Conservation (phyloP, 1,140 invertebrate species). For the Drosophila nigrodunni region DNA sequence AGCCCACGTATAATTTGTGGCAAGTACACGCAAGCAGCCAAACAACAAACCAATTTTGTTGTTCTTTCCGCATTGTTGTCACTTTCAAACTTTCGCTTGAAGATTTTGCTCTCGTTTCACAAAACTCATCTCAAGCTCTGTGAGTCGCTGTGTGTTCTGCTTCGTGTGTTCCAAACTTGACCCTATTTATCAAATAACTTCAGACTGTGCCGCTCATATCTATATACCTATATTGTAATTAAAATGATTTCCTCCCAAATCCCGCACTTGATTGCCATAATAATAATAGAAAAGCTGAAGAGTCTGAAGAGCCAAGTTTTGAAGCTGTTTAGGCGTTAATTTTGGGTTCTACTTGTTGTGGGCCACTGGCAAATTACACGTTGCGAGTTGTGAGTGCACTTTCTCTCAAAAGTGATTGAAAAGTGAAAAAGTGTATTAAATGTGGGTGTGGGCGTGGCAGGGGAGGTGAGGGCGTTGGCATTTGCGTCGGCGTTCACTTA, state of each 20-base stretch:
- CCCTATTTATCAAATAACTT: constrained; percentile 29
- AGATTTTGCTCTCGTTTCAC: constrained; percentile 50
- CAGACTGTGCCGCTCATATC: constrained; percentile 14
- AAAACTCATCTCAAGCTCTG: constrained; percentile 5
- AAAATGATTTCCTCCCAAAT: constrained; percentile 53
- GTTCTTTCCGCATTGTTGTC: constrained; percentile 47
- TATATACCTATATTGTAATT: constrained; percentile 57
- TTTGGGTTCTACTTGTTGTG: constrained; percentile 61
- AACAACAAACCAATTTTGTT: constrained; percentile 1
- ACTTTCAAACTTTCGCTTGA: constrained; percentile 76
- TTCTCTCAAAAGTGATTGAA: constrained; percentile 57
- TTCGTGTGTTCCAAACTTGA: constrained; percentile 48
- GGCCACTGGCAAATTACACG: constrained; percentile 65
- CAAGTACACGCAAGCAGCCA: constrained; percentile 18
- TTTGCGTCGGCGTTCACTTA: constrained; percentile 39
- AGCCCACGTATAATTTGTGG: constrained; percentile 1
- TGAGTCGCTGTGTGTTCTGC: constrained; percentile 31
- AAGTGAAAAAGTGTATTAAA: constrained; percentile 39
- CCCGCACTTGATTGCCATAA: constrained; percentile 71
- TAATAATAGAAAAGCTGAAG: constrained; percentile 11
- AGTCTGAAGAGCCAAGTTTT: constrained; percentile 6
- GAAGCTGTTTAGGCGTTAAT: constrained; percentile 76
- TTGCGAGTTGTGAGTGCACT: constrained; percentile 61
- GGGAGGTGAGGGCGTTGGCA: background rate
- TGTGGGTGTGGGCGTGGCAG: constrained; percentile 4